Evolutionary conservation across 2,888 invertebrate genomes (phyloP).

Genomic region (Loripinus fragilis): DNA sequence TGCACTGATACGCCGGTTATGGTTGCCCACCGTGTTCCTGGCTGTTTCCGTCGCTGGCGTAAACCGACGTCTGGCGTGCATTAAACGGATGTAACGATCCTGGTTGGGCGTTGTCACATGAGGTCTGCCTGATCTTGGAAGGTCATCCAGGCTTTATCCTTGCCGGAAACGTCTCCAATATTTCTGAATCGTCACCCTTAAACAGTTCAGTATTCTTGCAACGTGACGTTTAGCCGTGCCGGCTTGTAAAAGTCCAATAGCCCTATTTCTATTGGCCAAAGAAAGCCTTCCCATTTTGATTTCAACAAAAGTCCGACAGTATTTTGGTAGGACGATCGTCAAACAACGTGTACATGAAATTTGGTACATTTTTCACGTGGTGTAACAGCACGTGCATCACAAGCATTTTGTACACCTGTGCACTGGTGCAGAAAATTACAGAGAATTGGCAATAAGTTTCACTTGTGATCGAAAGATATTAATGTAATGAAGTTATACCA

Average conservation of each 20-base stretch:
- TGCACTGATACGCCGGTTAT: neutral
- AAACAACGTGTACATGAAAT: neutral
- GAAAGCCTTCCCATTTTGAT: neutral
- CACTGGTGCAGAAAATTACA: neutral
- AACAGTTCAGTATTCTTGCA: neutral
- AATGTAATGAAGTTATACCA: neutral
- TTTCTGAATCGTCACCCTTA: neutral
- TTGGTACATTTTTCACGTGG: neutral
- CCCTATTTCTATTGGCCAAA: neutral
- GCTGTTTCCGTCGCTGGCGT: neutral
- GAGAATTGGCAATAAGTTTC: neutral
- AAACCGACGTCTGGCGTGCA: neutral
- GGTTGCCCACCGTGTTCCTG: neutral
- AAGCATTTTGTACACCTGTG: neutral
- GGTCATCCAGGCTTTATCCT: neutral
- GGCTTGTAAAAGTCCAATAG: neutral
- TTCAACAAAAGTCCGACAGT: neutral
- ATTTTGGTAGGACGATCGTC: neutral
- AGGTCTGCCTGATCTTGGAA: neutral
- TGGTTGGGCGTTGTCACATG: neutral
- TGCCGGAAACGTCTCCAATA: neutral
- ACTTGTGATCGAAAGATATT: neutral
- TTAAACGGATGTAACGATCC: neutral
- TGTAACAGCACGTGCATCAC: neutral
- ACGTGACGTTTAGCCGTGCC: neutral